Evolutionary conservation across 2,113 vertebrate species (phyloP), one percentile per base, ranked within the genome.

Genomic region (Callithrix jacchus): DNA sequence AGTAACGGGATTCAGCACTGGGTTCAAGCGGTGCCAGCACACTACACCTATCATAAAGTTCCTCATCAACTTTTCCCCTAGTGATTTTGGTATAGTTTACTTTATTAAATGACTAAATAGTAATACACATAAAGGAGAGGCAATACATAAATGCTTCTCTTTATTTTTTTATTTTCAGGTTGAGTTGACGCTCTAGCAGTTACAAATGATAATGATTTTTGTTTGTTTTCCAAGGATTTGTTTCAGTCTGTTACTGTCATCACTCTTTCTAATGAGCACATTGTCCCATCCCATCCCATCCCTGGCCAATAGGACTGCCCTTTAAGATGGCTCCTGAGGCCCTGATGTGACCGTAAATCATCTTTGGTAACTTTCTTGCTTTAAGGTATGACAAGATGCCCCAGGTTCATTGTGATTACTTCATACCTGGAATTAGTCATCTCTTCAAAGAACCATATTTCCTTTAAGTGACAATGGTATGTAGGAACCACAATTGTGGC

Each of bases 381-480:
- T 76, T 91, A 14, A 77, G 9, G 79, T 17, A 4, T 77, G 71
- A 73, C 16, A 45, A 56, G 16, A 47, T 37, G 68, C 5, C 54
- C 35, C 45, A 64, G 27, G 10, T 37, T 71, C 42, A 45, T 3
- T 16, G 6, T 82, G 10, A 89, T 7, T 73, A 90, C 8, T 79
- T 86, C 37, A 86, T 23, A 66, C 40, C 82, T 66, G 37, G 9
- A 88, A 37, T 49, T 21, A 52, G 32, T 76, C 66, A 61, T 17
- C 93, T 91, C 66, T 87, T 90, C 77, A 56, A 80, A 45, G 16
- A 80, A 52, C 61, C 61, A 37, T 47, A 17, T 21, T 66, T 91
- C 61, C 87, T 80, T 81, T 66, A 35, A 94, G 74, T 18, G 30
- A 32, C 32, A 87, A 68, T 9, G 35, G 37, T 35, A 64, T 49